These are phyloP conservation scores for Thera obeliscata DNA, from an alignment of 2,888 invertebrate genomes.

Conservation along the genomic window DNA sequence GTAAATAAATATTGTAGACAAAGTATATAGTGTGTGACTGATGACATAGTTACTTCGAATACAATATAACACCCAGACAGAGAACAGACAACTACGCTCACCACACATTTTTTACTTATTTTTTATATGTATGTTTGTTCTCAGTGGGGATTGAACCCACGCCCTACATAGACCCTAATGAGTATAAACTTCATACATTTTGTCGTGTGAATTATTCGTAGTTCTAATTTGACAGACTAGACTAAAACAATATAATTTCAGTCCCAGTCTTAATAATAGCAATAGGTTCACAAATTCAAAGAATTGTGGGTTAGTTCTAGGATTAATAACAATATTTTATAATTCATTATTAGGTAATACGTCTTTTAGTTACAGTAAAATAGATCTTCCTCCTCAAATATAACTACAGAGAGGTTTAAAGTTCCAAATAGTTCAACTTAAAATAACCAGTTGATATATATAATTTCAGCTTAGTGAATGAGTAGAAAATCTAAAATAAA, in stretches of 20 bases:
- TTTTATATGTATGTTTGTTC: too few species aligned
- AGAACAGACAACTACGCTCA: too few species aligned
- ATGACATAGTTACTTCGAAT: too few species aligned
- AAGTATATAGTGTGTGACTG: too few species aligned
- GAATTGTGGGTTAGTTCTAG: conserved; percentile 29
- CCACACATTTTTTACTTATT: too few species aligned
- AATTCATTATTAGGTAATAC: conserved; percentile 31
- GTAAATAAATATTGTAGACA: neutral
- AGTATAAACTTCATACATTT: neutral
- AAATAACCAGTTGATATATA: conserved; percentile 10
- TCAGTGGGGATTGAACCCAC: neutral
- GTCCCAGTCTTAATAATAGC: neutral
- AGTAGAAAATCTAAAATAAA: conserved; percentile 19
- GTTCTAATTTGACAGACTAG: neutral
- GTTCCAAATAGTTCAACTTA: conserved; percentile 5
- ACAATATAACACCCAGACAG: too few species aligned
- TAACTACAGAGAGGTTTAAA: conserved; percentile 16
- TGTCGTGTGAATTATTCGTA: neutral
- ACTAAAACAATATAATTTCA: neutral
- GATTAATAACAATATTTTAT: conserved; percentile 46
- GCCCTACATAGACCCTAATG: neutral
- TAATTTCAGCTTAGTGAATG: conserved; percentile 1
- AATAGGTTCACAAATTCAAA: neutral
- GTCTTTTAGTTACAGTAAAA: conserved; percentile 37
- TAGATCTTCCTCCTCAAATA: conserved; percentile 34